A percentile compares a stretch with the other conserved stretches of the same genome.
Evolutionary conservation across 2,113 vertebrate genomes (phyloP).

Genomic region (Sciurus niger): DNA sequence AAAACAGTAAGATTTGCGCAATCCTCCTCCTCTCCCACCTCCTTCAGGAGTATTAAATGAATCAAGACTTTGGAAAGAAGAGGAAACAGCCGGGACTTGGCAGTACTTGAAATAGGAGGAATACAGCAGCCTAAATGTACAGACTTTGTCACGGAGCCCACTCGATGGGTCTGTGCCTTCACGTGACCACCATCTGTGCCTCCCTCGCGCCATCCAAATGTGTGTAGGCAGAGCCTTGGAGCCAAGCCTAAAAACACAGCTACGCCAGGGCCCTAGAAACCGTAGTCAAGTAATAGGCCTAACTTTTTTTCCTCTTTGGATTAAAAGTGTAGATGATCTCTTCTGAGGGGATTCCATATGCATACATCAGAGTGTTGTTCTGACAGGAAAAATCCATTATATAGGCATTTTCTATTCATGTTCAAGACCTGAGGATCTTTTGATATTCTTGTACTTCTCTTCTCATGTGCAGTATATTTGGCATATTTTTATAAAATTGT

Average conservation of each 20-base stretch:
- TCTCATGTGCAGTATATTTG: constrained; percentile 66
- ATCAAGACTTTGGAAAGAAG: constrained; percentile 76
- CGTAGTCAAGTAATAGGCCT: constrained; percentile 32
- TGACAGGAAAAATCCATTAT: neutral
- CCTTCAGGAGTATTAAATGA: constrained; percentile 77
- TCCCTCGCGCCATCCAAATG: constrained; percentile 9
- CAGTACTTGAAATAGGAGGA: constrained; percentile 71
- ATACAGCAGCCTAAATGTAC: constrained; percentile 63
- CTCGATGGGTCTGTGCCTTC: constrained; percentile 70
- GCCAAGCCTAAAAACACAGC: constrained; percentile 76
- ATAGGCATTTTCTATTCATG: constrained; percentile 77
- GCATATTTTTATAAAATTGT: constrained; percentile 76
- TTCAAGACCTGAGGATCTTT: constrained; percentile 52
- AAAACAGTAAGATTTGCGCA: constrained; percentile 31
- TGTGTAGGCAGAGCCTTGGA: constrained; percentile 86
- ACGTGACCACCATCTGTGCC: constrained; percentile 84
- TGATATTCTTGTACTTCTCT: constrained; percentile 70
- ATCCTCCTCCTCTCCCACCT: constrained; percentile 60
- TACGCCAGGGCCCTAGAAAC: constrained; percentile 63
- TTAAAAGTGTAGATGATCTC: constrained; percentile 61
- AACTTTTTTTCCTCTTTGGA: neutral
- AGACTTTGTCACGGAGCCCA: constrained; percentile 62
- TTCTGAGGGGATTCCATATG: constrained; percentile 63
- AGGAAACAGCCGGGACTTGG: constrained; percentile 65
- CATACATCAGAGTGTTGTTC: constrained; percentile 47